These are phyloP conservation scores for Xestoiulus laeticollis DNA, from an alignment of 2,888 invertebrate genomes.

Conservation along the genomic window DNA sequence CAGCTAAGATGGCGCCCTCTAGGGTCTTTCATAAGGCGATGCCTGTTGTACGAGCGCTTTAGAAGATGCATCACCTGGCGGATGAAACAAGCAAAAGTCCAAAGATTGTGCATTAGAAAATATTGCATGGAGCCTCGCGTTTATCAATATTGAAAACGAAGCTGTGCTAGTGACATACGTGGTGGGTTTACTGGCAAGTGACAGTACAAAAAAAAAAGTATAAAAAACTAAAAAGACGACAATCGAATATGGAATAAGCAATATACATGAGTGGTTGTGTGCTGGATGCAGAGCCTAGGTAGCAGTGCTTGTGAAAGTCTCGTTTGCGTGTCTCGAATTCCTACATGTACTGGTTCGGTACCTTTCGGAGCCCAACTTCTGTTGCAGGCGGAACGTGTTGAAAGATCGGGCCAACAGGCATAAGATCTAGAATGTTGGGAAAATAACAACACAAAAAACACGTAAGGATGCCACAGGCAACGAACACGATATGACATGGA, in stretches of 20 bases:
- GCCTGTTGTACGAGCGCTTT: constrained; percentile 48
- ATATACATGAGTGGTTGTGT: not conserved
- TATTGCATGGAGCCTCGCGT: not conserved
- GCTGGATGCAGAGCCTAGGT: constrained; percentile 11
- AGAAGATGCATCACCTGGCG: constrained; percentile 38
- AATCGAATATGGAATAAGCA: not conserved
- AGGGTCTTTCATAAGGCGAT: constrained; percentile 45
- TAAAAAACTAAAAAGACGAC: not conserved
- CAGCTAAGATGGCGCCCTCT: not conserved
- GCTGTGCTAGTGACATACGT: constrained; percentile 3
- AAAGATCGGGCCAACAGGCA: constrained; percentile 52
- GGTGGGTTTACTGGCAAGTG: not conserved
- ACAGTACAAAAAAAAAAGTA: not conserved
- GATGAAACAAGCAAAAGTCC: not conserved
- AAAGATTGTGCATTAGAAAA: not conserved
- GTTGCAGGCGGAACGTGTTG: constrained; percentile 51
- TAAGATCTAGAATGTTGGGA: constrained; percentile 31
- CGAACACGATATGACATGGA: not conserved
- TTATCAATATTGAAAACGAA: not conserved
- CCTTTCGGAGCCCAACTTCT: constrained; percentile 48
- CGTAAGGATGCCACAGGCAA: not conserved
- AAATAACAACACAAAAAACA: constrained; percentile 41
- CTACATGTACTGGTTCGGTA: constrained; percentile 47
- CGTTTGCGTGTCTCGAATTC: not conserved
- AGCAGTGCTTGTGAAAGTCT: not conserved